Percentiles rank a stretch among this genome's conserved stretches.
Conservation (phyloP, 2,888 invertebrate species). For the Tachina grossa region DNA sequence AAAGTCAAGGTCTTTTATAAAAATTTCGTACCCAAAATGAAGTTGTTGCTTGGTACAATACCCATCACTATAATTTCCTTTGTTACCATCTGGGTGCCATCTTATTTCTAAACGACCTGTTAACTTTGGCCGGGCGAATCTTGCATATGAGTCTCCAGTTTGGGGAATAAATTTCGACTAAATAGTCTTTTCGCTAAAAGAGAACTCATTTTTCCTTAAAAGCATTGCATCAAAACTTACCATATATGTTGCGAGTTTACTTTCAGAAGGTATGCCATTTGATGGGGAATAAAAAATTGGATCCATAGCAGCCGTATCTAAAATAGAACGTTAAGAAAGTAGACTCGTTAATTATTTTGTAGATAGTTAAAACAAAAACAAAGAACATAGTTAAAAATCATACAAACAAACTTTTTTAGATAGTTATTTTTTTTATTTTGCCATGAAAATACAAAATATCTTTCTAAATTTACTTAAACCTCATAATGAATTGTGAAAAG, state of each 20-base stretch:
- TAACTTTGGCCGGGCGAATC: too few relatives aligned
- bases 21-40: too few relatives aligned
- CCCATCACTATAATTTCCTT: too few relatives aligned
- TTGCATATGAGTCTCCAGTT: too few relatives aligned
- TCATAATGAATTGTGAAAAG: constrained; percentile 44
- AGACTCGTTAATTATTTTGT: not conserved
- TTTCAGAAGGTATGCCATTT: constrained; percentile 91
- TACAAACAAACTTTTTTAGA: not conserved
- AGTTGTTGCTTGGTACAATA: too few relatives aligned
- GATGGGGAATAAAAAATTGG: constrained; percentile 88
- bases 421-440: not conserved
- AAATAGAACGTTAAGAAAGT: constrained; percentile 71
- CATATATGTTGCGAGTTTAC: constrained; percentile 93
- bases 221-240: constrained; percentile 82
- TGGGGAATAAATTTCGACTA: too few relatives aligned
- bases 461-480: not conserved
- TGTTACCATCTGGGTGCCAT: too few relatives aligned
- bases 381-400: too few relatives aligned
- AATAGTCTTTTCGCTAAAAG: too few relatives aligned
- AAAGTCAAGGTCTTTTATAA: too few relatives aligned
- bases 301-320: constrained; percentile 86
- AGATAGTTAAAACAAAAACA: not conserved
- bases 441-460: not conserved
- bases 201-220: not conserved
- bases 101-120: too few relatives aligned